Evolutionary conservation across 2,113 vertebrate species (phyloP), one percentile per base, ranked within the genome.

Genomic region (Syngnathus typhle): DNA sequence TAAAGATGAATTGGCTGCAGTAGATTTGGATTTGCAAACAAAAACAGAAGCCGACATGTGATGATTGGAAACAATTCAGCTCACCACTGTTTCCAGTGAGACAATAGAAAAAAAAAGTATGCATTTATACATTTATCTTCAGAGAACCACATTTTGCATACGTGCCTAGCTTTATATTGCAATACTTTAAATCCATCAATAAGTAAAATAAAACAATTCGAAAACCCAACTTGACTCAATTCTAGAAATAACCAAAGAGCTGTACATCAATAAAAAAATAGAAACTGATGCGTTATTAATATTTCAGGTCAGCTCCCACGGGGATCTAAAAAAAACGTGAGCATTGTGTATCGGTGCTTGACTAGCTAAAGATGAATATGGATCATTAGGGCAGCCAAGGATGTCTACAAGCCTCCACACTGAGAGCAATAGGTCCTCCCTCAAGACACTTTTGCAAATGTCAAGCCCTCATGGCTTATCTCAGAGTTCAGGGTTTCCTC

Each of bases 291-390:
- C n/a, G 16, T n/a, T 11, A 15, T 21, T 44, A 38, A 60, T 18
- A 21, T n/a, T 37, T 9, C 10, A 37, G 18, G 19, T 60, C 38
- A n/a, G 37, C 59, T 41, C 59, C 11, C 10, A 21, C 4, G 60
- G 41, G n/a, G 27, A 44, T 51, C 11, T 6, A 51, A 3, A n/a
- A 3, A n/a, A 9, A 21, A 23, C 16, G 52, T 56, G 49, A 21
- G 37, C 56, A 18, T 41, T 64, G 60, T 56, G 12, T 69, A 64
- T 71, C 59, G 62, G n/a, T 58, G 54, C 61, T 43, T 46, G 75
- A 72, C 72, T 27, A 75, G 70, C 72, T 75, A 62, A 79, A 84
- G 80, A 84, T 81, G 62, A 81, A 89, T 81, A 81, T 66, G 72
- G 63, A 72, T 76, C 77, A 75, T 82, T 83, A 80, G 78, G 71